Evolutionary conservation across 1,140 invertebrate genomes (phyloP).

Genomic region (Cyphomyrmex costatus): DNA sequence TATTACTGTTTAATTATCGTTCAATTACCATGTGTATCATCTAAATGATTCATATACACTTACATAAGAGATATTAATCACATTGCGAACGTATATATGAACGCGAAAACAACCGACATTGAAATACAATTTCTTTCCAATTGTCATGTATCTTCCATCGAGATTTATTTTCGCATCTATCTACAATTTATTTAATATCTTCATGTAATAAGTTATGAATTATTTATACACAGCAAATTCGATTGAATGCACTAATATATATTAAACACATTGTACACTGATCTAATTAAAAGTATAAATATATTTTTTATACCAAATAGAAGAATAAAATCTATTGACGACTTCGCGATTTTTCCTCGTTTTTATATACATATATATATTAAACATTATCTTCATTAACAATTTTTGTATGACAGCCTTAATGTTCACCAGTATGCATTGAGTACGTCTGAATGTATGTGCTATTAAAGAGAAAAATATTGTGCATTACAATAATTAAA

Average conservation of each 20-base stretch:
- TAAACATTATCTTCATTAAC: too few species aligned
- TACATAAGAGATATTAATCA: slow-evolving; percentile 74
- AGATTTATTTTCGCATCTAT: not conserved
- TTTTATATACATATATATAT: too few species aligned
- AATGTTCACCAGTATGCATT: too few species aligned
- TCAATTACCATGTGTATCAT: not conserved
- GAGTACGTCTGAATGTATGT: too few species aligned
- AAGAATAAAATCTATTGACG: too few species aligned
- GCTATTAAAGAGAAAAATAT: not conserved
- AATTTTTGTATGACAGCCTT: too few species aligned
- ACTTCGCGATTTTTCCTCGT: too few species aligned
- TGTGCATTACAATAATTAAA: not conserved
- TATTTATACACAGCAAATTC: slow-evolving; percentile 8
- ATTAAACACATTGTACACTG: too few species aligned
- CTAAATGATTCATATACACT: slow-evolving; percentile 53
- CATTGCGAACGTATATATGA: slow-evolving; percentile 4
- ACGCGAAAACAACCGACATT: slow-evolving; percentile 62
- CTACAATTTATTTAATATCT: not conserved
- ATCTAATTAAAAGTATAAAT: too few species aligned
- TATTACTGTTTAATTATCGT: slow-evolving; percentile 10
- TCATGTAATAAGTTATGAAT: not conserved
- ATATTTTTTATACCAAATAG: too few species aligned
- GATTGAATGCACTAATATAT: too few species aligned
- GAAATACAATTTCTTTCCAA: not conserved
- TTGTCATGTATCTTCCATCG: not conserved